phyloP scores from a whole-genome alignment of 2,888 invertebrate species.

The Dolomedes plantarius region DNA sequence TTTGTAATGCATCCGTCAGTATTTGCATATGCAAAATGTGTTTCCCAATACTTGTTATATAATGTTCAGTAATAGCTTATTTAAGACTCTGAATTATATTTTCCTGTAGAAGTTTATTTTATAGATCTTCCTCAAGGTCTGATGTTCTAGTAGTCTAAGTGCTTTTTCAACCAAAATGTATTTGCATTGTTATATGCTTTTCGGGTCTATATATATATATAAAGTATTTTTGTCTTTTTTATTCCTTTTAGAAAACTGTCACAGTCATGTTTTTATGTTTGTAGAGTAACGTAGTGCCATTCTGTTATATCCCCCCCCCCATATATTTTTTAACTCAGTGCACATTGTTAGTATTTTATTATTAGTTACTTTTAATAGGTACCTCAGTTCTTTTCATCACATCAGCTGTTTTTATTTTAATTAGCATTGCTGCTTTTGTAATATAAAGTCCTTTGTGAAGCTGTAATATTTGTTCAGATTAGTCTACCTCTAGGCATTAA shows the following conservation, averaged over 20 bases:
- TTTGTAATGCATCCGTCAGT: neutral
- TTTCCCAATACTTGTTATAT: neutral
- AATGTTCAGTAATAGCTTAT: neutral
- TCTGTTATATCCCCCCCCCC: constrained; percentile 50
- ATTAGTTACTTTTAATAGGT: constrained; percentile 26
- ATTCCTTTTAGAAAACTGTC: constrained; percentile 24
- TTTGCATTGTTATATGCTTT: constrained; percentile 55
- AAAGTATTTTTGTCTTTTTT: constrained; percentile 42
- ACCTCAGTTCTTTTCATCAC: constrained; percentile 24
- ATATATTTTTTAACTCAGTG: constrained; percentile 42
- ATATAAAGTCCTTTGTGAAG: neutral
- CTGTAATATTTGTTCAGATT: constrained; percentile 1
- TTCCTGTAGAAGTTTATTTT: too few species aligned
- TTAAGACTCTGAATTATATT: neutral
- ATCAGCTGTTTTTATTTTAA: neutral
- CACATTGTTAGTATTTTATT: constrained; percentile 51
- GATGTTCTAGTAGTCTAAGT: constrained; percentile 13
- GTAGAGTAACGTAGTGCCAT: constrained; percentile 63
- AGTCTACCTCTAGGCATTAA: constrained; percentile 7
- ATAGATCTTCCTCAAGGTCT: too few species aligned
- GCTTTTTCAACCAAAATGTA: constrained; percentile 51
- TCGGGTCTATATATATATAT: constrained; percentile 17
- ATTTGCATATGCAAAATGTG: neutral
- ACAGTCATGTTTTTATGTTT: constrained; percentile 53
- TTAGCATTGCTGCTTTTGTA: constrained; percentile 33